phyloP scores from a whole-genome alignment of 2,888 invertebrate species.

The Serrognathus titanus region DNA sequence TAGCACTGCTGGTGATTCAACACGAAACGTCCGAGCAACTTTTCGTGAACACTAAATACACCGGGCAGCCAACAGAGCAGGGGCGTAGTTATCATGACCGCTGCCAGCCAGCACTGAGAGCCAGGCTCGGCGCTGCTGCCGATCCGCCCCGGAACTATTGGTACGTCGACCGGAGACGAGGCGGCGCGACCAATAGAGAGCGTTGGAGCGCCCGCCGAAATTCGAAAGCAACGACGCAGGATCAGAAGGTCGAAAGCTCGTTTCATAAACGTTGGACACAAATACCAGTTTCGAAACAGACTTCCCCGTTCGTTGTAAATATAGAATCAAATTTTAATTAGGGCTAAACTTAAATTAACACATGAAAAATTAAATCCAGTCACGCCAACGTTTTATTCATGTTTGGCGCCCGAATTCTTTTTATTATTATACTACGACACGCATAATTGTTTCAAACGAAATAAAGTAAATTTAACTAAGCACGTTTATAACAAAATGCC shows the following conservation, averaged over 20 bases:
- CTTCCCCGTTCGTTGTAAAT: not conserved
- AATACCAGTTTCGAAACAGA: not conserved
- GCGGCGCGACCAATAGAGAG: slow-evolving; percentile 4
- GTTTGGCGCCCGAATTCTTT: too few relatives aligned
- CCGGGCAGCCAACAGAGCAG: slow-evolving; percentile 46
- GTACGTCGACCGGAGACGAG: slow-evolving; percentile 8
- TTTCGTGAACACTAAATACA: slow-evolving; percentile 32
- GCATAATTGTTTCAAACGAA: too few relatives aligned
- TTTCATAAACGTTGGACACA: not conserved
- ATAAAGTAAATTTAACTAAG: too few relatives aligned
- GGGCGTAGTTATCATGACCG: slow-evolving; percentile 54
- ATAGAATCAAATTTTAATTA: too few relatives aligned
- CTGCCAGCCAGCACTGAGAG: slow-evolving; percentile 49
- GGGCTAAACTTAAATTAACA: too few relatives aligned
- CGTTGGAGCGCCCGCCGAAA: slow-evolving; percentile 3
- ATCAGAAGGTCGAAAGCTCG: not conserved
- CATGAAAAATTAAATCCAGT: too few relatives aligned
- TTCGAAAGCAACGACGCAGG: not conserved
- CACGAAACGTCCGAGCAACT: slow-evolving; percentile 41
- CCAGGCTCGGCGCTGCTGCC: slow-evolving; percentile 40
- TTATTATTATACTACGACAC: too few relatives aligned
- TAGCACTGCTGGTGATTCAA: slow-evolving; percentile 46
- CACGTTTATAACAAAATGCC: too few relatives aligned
- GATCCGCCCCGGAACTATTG: slow-evolving; percentile 28
- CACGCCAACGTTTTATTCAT: too few relatives aligned